A percentile compares a stretch with the other conserved stretches of the same genome.
phyloP scores from a whole-genome alignment of 2,113 vertebrate genomes.

The Galeopterus variegatus region DNA sequence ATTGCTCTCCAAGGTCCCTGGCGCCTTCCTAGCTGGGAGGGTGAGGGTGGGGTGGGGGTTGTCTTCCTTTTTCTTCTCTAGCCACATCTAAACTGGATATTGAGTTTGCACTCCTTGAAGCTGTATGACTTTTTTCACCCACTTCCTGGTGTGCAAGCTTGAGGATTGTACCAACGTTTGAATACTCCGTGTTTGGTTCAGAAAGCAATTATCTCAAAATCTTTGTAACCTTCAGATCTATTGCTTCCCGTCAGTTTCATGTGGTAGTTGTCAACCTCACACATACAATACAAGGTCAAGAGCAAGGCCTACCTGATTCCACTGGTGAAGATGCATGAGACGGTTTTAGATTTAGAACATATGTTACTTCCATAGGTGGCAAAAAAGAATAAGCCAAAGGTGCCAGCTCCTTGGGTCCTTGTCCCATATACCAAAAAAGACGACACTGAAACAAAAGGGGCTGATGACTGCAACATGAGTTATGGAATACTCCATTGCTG shows the following conservation, averaged over 20 bases:
- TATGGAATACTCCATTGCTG: not conserved
- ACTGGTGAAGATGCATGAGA: not conserved
- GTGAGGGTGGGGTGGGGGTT: too few species aligned
- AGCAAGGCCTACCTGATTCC: not conserved
- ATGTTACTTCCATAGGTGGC: not conserved
- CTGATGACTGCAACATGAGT: not conserved
- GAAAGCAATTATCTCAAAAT: conserved; percentile 30
- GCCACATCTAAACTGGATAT: not conserved
- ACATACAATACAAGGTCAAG: not conserved
- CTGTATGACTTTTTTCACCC: not conserved
- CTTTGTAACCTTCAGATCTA: not conserved
- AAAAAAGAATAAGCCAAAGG: conserved; percentile 22
- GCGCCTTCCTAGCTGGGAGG: not conserved
- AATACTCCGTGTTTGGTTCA: not conserved
- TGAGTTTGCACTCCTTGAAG: not conserved
- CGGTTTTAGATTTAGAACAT: not conserved
- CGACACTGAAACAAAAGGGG: not conserved
- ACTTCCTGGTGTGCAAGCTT: not conserved
- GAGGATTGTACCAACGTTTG: not conserved
- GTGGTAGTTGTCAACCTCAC: not conserved
- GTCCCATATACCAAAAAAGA: conserved; percentile 5
- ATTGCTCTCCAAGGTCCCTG: not conserved
- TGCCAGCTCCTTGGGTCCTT: not conserved
- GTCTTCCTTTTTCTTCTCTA: not conserved
- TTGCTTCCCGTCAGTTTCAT: not conserved